A percentile compares a stretch with the other conserved stretches of the same genome.
Evolutionary conservation across 2,888 invertebrate species (phyloP).

Genomic region (Flexamia atlantica): DNA sequence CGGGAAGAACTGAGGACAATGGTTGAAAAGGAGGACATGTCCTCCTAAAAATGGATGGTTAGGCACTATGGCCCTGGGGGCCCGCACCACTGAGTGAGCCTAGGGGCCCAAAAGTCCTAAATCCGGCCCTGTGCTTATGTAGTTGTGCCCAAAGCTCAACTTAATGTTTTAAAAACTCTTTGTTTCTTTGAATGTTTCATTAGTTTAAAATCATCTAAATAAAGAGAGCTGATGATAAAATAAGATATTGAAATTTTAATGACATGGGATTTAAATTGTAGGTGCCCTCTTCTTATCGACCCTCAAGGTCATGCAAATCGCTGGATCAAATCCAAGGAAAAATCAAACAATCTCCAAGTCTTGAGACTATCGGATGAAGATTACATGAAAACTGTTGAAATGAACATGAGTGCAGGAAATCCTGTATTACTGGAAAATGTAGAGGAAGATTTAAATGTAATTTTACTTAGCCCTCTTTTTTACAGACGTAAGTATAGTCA

Average conservation of each 20-base stretch:
- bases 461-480: constrained; percentile 42
- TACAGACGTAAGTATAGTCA: constrained; percentile 24
- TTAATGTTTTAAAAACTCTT: too few species aligned
- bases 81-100: too few species aligned
- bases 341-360: constrained; percentile 82
- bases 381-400: constrained; percentile 87
- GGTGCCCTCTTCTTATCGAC: constrained; percentile 90
- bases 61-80: too few species aligned
- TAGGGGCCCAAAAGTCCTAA: too few species aligned
- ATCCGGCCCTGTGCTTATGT: too few species aligned
- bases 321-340: constrained; percentile 92
- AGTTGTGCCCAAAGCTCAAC: too few species aligned
- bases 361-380: constrained; percentile 86
- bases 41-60: too few species aligned
- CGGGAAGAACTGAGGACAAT: too few species aligned
- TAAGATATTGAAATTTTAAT: background rate
- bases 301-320: constrained; percentile 92
- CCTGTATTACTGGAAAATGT: constrained; percentile 89
- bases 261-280: constrained; percentile 53
- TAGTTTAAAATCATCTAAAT: too few species aligned
- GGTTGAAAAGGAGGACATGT: too few species aligned
- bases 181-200: too few species aligned
- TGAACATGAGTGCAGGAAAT: constrained; percentile 85
- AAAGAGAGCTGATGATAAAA: background rate
- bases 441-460: constrained; percentile 83